Base-by-base conservation (phyloP, 2,888 invertebrate species). In the Meta bourneti region DNA sequence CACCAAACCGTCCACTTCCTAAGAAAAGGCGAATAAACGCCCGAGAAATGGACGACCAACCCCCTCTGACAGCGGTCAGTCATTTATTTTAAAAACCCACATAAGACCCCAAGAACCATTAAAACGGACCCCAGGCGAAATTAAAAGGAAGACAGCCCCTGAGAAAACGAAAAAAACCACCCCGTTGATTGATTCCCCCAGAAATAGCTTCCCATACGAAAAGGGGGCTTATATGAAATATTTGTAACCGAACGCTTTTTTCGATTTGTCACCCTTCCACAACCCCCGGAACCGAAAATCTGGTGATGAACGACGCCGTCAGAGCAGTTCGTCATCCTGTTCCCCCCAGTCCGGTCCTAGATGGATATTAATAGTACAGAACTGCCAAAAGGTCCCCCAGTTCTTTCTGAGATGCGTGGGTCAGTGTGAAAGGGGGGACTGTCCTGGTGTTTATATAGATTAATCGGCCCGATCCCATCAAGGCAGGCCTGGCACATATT, bases 251-350 rank as follows among this genome's bases (percentile, higher is more conserved):
- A 72, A n/a, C 80, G 7, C 61, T 54, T 80, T 87, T 80, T 78
- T 52, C 88, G 75, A 75, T 89, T 82, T 83, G 89, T 90, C 89
- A 79, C 89, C 83, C 78, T n/a, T 54, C 61, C 49, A 34, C 34
- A 34, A 74, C 48, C 61, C 78, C 49, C 11, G 51, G 61, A 89
- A 77, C 77, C 77, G 82, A 84, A 90, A 84, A 90, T 84, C 89
- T 70, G 70, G 89, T 90, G 83, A 84, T 83, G 71, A 54, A 82
- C 83, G 83, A 78, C 19, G 48, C 75, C 71, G 61, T 54, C 79
- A 48, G 83, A 77, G 82, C 84, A 77, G 89, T 84, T 90, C 83
- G 84, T 90, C 89, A 90, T 79, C 78, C 72, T 70, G 89, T 75
- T 83, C 87, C 79, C 87, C 11, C 34, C 34, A 61, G 61, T 11